Base-by-base conservation (phyloP, 2,888 invertebrate species). In the Athalia circularis region DNA sequence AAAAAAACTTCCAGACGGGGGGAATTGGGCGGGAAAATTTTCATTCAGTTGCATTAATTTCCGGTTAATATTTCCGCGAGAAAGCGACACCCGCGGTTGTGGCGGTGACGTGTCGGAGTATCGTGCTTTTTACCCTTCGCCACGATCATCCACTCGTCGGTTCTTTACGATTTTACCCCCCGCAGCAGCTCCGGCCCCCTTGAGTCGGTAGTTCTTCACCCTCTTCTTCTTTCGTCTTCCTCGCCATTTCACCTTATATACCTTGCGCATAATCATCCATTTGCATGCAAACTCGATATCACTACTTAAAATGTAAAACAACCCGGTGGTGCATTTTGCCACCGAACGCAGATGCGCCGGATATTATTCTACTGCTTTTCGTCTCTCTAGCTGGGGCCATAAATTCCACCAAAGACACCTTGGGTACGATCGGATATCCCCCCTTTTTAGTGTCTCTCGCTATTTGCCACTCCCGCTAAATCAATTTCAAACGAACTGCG, bases 261-360 rank as follows among this genome's bases (percentile, higher is more conserved):
- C 50, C 11, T 54, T 43, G 43, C 85, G 87, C 89, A 90, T 92
- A 92, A 92, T 92, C 90, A 90, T 90, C 91, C 90, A 92, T 92
- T 92, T 92, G 91, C 91, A 92, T 92, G 92, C 92, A 92, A 92
- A 92, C 91, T 91, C 90, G 90, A 90, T 89, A 91, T 90, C 88
- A 89, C 88, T 89, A 87, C 89, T 89, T 91, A 91, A 91, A 91
- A 91, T 91, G 91, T 89, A 88, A 90, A 90, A 88, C 88, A 89
- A 89, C 88, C 86, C 83, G 81, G 84, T 48, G 47, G 11, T 68
- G 77, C 48, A 75, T 75, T 75, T 75, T 62, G 29, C 75, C 52
- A 75, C 61, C 62, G 64, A n/a, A 11, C 45, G 4, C 57, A 50
- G 52, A 64, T 64, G 62, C 75, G 62, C 29, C 52, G 43, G 29